Evolutionary conservation across 2,797 vertebrate genomes (phyloP).

Genomic region (Sebastes trivittatus): DNA sequence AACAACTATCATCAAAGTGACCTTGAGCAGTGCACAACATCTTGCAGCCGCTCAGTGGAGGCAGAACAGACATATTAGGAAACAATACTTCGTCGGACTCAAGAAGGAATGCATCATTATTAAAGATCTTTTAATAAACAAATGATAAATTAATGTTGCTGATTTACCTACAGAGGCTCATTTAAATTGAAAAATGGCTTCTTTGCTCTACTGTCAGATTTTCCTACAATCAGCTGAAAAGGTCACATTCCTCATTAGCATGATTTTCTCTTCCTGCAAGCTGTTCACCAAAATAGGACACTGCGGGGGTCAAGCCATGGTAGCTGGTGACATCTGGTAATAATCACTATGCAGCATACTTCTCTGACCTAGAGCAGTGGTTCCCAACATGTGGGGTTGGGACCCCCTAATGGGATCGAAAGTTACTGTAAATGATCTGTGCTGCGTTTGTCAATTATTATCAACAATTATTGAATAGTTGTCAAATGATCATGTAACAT

Average conservation of each 20-base stretch:
- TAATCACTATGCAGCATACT: not conserved
- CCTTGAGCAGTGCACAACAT: slow-evolving; percentile 38
- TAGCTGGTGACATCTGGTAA: slow-evolving; percentile 1
- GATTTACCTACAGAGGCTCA: not conserved
- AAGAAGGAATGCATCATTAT: not conserved
- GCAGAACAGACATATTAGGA: not conserved
- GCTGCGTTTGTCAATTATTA: not conserved
- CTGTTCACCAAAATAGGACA: not conserved
- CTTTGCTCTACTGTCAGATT: not conserved
- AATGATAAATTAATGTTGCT: not conserved
- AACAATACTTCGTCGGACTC: not conserved
- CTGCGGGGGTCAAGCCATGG: not conserved
- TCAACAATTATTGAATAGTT: not conserved
- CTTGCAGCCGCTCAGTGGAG: slow-evolving; percentile 3
- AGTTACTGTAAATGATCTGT: not conserved
- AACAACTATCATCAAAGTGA: slow-evolving; percentile 32
- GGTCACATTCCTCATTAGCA: slow-evolving; percentile 10
- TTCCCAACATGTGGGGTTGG: not conserved
- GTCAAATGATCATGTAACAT: not conserved
- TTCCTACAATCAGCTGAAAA: not conserved
- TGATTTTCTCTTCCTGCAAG: not conserved
- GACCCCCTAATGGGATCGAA: not conserved
- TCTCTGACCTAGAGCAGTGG: not conserved
- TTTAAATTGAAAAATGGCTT: not conserved
- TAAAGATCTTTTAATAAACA: not conserved